Conservation (phyloP, 2,888 invertebrate genomes). For the Sycophila texana region DNA sequence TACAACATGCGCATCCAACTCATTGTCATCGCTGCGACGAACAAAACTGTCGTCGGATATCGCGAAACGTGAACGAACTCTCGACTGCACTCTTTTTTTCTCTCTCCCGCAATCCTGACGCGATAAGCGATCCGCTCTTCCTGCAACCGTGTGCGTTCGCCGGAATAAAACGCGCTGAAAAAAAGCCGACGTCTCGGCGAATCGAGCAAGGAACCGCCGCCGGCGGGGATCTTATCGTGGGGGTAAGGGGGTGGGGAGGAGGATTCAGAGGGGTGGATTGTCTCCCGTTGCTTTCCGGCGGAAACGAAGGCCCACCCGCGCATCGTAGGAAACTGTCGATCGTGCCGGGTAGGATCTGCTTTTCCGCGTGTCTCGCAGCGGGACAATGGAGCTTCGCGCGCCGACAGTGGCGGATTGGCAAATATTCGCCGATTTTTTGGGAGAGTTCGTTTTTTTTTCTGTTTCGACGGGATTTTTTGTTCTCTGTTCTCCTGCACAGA, state of each 20-base stretch:
- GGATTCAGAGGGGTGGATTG: conserved; percentile 25
- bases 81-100: too few species aligned
- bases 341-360: background rate
- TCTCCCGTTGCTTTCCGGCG: conserved; percentile 8
- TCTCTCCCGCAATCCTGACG: background rate
- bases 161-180: background rate
- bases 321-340: background rate
- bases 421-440: too few species aligned
- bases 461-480: too few species aligned
- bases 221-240: conserved; percentile 8
- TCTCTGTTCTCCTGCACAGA: too few species aligned
- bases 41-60: too few species aligned
- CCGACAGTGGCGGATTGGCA: background rate
- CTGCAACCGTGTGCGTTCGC: background rate
- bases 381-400: background rate
- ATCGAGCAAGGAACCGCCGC: conserved; percentile 7
- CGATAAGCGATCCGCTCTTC: conserved; percentile 1
- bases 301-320: background rate
- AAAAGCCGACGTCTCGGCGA: conserved; percentile 18
- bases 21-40: background rate
- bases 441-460: too few species aligned
- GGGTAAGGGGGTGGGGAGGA: too few species aligned
- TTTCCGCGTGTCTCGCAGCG: conserved; percentile 2
- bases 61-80: background rate
- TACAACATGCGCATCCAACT: background rate